Evolutionary conservation across 92 coral and sea anemone species (phyloP), one percentile per base, ranked within the genome.

Genomic region (Pocillopora meandrina): DNA sequence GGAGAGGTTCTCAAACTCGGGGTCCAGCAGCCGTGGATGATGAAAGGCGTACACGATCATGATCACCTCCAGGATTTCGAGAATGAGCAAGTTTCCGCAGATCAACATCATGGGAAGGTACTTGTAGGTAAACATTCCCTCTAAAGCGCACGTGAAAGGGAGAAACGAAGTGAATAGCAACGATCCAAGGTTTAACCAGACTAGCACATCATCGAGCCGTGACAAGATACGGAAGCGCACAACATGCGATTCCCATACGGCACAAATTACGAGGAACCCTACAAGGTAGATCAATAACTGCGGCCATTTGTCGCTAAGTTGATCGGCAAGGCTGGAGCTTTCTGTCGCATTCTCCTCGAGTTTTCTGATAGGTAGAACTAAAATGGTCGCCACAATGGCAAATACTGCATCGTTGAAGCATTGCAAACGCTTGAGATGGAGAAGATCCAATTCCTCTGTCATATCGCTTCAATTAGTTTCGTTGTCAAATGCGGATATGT

Each of bases 161-260:
- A 97, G 91, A 69, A 97, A 95, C 58, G 98, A 94, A 5, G 95
- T 91, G 80, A 97, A 94, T 86, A 97, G 77, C 74, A 97, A 80
- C 61, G 98, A 95, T 56, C 90, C 88, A 60, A 97, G 85, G 74
- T 97, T 97, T 79, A 97, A 84, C 98, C 98, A 95, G 21, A 97
- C 97, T 9, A 97, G 88, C 14, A 95, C 93, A 79, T 97, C 99
- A 65, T 97, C 99, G 6, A 89, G 93, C 66, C 92, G 93, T 9
- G 98, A 94, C 15, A 97, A 86, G 68, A 97, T 89, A 52, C 95
- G 93, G 87, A 95, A 97, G 31, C 99, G 90, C 75, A 89, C 89
- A 42, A 97, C 98, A 60, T 97, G 99, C 21, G 97, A 91, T 61
- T 97, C 98, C 99, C 99, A 97, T 56, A 95, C 91, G 26, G 99